Evolutionary conservation across 1,140 invertebrate genomes (phyloP).

Genomic region (Acyrthosiphon pisum): DNA sequence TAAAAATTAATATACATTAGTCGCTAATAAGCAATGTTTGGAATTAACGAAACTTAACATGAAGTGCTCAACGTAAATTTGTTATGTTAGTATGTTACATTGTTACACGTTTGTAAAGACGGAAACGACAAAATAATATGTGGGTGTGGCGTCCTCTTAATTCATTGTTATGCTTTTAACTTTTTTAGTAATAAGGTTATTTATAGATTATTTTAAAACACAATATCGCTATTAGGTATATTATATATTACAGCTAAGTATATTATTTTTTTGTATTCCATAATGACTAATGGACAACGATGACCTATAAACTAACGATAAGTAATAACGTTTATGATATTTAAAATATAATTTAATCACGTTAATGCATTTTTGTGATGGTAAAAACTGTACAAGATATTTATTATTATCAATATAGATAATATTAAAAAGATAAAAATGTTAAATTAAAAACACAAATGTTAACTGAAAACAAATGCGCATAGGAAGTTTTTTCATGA

Average conservation of each 20-base stretch:
- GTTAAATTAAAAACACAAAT: too few species aligned
- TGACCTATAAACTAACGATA: background rate
- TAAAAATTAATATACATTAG: too few species aligned
- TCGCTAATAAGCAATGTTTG: too few species aligned
- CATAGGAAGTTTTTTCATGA: background rate
- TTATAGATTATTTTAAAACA: constrained; percentile 1
- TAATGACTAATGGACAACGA: background rate
- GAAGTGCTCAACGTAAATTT: too few species aligned
- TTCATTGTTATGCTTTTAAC: constrained; percentile 13
- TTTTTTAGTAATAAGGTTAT: background rate
- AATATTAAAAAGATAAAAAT: background rate
- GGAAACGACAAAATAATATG: background rate
- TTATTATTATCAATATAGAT: background rate
- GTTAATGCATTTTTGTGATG: background rate
- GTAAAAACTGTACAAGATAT: background rate
- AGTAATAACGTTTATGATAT: background rate
- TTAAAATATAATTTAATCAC: background rate
- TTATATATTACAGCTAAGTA: background rate
- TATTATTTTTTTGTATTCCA: background rate
- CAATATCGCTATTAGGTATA: background rate
- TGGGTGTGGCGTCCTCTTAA: background rate
- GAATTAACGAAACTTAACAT: too few species aligned
- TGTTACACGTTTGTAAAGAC: background rate
- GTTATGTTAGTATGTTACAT: too few species aligned
- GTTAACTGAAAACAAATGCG: too few species aligned